Percentiles rank a stretch among this genome's conserved stretches.
Conservation (phyloP, 2,113 vertebrate genomes). For the Pungitius pungitius region DNA sequence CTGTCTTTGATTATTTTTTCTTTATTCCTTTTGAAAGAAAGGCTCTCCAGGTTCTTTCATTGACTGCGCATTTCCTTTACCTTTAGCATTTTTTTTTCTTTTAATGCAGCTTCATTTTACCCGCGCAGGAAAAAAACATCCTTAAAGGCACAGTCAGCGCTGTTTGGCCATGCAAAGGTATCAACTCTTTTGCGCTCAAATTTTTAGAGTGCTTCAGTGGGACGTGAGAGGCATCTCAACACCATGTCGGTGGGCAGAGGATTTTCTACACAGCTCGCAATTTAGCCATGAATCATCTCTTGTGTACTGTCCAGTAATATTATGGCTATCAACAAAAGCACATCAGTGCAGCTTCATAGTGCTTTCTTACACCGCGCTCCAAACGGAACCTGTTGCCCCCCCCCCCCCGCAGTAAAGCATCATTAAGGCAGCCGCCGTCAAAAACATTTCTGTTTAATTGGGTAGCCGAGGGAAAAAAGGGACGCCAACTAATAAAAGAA, state of each 20-base stretch:
- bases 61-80: background rate
- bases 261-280: constrained; percentile 37
- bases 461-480: constrained; percentile 29
- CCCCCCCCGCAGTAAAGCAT: constrained; percentile 50
- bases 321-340: constrained; percentile 54
- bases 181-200: constrained; percentile 22
- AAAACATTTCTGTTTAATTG: constrained; percentile 64
- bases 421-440: constrained; percentile 49
- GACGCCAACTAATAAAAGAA: constrained; percentile 29
- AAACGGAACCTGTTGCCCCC: constrained; percentile 60
- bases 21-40: constrained; percentile 21
- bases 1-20: constrained; percentile 7
- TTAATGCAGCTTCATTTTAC: constrained; percentile 15
- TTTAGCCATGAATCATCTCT: constrained; percentile 59
- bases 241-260: constrained; percentile 32
- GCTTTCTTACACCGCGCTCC: constrained; percentile 35
- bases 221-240: constrained; percentile 58
- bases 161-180: constrained; percentile 35
- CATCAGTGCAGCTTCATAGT: constrained; percentile 12
- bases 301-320: constrained; percentile 35
- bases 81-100: background rate
- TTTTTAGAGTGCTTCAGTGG: constrained; percentile 48
- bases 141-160: constrained; percentile 24
- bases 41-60: constrained; percentile 27
- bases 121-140: background rate